Conservation (phyloP, 2,888 invertebrate species). For the Galeopsomyia nigrocyanea region DNA sequence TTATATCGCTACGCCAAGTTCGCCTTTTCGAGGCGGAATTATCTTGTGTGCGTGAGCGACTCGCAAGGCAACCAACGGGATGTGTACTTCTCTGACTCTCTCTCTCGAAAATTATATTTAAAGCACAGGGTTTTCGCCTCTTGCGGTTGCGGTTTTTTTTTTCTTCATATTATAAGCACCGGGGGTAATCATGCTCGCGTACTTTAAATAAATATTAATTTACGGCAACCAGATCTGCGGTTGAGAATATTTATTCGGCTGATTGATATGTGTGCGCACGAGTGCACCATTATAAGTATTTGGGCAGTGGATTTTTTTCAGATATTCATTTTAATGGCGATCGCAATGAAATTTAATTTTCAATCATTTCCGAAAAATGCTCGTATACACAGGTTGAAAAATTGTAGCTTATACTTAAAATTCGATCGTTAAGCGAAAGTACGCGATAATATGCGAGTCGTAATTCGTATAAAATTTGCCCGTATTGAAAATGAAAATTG, state of each 20-base stretch:
- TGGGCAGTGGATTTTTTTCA: not conserved
- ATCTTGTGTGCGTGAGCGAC: slow-evolving; percentile 1
- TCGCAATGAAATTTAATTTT: too few relatives aligned
- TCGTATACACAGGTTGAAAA: not conserved
- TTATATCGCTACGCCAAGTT: slow-evolving; percentile 50
- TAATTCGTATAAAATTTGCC: too few relatives aligned
- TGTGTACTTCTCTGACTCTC: not conserved
- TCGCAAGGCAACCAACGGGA: not conserved
- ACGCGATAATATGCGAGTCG: too few relatives aligned
- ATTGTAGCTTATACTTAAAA: too few relatives aligned
- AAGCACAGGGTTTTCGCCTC: slow-evolving; percentile 19
- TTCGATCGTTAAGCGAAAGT: too few relatives aligned
- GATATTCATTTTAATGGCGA: slow-evolving; percentile 6
- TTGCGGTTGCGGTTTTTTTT: too few relatives aligned
- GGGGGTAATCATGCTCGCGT: slow-evolving; percentile 16
- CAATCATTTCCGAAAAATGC: not conserved
- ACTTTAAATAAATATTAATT: slow-evolving; percentile 45
- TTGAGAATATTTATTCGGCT: too few relatives aligned
- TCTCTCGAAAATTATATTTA: slow-evolving; percentile 42
- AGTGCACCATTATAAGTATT: too few relatives aligned
- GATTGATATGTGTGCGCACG: too few relatives aligned
- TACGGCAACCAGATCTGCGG: not conserved
- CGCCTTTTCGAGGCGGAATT: slow-evolving; percentile 43
- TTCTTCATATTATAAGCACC: not conserved
- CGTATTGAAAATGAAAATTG: too few relatives aligned